phyloP scores from a whole-genome alignment of 2,797 vertebrate species.

The Trichosurus vulpecula region DNA sequence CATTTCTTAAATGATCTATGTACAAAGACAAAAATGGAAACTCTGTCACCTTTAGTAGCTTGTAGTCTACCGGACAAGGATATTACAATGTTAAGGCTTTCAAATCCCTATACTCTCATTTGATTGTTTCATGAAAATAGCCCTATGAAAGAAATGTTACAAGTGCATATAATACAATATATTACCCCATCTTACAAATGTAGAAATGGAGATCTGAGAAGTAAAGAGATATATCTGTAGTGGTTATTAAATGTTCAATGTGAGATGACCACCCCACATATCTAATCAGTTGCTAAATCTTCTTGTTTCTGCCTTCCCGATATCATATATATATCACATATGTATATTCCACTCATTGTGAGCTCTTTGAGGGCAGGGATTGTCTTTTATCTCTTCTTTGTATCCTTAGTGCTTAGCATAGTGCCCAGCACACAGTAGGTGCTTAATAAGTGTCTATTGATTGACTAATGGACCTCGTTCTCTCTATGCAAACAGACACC shows the following conservation, averaged over 20 bases:
- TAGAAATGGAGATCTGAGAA: too few relatives aligned
- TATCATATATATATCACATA: too few relatives aligned
- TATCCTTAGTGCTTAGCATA: not conserved
- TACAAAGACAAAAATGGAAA: not conserved
- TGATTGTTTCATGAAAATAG: too few relatives aligned
- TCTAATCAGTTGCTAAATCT: not conserved
- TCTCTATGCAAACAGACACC: not conserved
- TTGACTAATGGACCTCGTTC: not conserved
- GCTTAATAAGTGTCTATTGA: not conserved
- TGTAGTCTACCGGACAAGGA: not conserved
- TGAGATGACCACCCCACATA: not conserved
- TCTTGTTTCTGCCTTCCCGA: not conserved
- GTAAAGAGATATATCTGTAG: too few relatives aligned
- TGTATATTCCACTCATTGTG: not conserved
- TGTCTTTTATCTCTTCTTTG: not conserved
- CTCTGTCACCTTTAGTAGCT: not conserved
- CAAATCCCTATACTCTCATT: not conserved
- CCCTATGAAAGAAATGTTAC: too few relatives aligned
- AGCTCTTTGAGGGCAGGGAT: not conserved
- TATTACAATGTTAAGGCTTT: not conserved
- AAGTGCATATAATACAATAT: too few relatives aligned
- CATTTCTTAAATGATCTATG: not conserved
- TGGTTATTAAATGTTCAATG: not conserved
- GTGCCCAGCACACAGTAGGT: not conserved
- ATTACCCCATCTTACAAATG: too few relatives aligned